Evolutionary conservation across 1,140 invertebrate genomes (phyloP).

Genomic region (Ceratoteleas bidentatus): DNA sequence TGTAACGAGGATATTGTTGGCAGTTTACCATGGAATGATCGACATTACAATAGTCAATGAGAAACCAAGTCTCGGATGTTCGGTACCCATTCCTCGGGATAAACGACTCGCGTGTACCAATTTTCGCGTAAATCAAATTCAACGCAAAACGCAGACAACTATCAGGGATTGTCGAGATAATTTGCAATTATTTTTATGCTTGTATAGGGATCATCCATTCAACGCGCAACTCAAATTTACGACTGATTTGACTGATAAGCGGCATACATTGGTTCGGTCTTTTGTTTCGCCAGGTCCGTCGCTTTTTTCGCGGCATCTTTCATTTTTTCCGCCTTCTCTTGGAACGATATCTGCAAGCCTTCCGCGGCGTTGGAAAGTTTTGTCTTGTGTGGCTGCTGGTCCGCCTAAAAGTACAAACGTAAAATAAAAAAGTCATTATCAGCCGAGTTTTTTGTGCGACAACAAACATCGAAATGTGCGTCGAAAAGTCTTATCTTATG

Average conservation of each 20-base stretch:
- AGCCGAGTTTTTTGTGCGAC: too few relatives aligned
- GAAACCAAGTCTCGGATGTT: too few relatives aligned
- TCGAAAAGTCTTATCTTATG: too few relatives aligned
- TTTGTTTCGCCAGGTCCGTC: constrained; percentile 88
- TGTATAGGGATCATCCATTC: too few relatives aligned
- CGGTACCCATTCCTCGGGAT: too few relatives aligned
- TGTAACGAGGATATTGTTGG: too few relatives aligned
- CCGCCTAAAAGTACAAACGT: constrained; percentile 55
- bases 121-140: too few relatives aligned
- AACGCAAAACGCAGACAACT: background rate
- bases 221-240: constrained; percentile 74
- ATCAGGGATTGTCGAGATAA: background rate
- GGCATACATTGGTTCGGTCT: constrained; percentile 84
- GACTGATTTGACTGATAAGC: constrained; percentile 81
- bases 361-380: constrained; percentile 74
- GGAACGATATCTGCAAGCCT: constrained; percentile 76
- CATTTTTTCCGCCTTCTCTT: constrained; percentile 84
- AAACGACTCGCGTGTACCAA: too few relatives aligned
- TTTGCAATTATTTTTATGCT: background rate
- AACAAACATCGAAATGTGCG: too few relatives aligned
- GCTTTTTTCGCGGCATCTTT: constrained; percentile 89
- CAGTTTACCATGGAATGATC: too few relatives aligned
- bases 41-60: too few relatives aligned
- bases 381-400: constrained; percentile 66
- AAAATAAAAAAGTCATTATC: background rate